Percentiles rank a stretch among this genome's conserved stretches.
These are phyloP conservation scores for Drosophila koepferae DNA, from an alignment of 2,888 invertebrate genomes.

Conservation along the genomic window DNA sequence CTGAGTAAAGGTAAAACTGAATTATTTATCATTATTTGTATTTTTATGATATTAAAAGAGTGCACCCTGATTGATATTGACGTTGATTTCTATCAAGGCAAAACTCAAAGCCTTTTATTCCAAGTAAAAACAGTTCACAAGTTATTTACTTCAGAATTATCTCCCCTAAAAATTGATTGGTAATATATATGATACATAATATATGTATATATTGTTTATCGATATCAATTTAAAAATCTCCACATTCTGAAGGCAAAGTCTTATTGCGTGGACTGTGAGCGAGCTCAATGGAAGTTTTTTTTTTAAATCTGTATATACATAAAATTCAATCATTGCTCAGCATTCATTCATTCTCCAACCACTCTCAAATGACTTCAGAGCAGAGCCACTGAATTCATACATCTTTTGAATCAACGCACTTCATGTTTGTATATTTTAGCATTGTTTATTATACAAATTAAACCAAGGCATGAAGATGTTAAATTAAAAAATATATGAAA, in stretches of 20 bases:
- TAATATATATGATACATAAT: no score
- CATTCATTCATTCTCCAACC: background rate
- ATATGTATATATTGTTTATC: no score
- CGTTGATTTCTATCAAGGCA: no score
- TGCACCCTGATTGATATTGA: no score
- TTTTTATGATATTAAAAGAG: no score
- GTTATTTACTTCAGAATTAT: background rate
- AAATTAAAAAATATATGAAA: conserved; percentile 42
- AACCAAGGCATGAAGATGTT: conserved; percentile 45
- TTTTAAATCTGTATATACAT: background rate
- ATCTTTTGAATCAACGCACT: conserved; percentile 14
- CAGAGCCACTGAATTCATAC: background rate
- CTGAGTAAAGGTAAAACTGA: background rate
- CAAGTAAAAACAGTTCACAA: background rate
- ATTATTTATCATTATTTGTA: no score
- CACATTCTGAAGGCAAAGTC: no score
- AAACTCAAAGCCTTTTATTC: no score
- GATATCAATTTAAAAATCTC: no score
- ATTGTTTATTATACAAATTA: conserved; percentile 65
- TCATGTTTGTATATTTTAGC: conserved; percentile 42
- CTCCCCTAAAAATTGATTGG: no score
- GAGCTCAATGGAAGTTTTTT: background rate
- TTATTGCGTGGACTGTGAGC: no score
- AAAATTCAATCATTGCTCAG: background rate
- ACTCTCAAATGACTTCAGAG: background rate